phyloP scores from a whole-genome alignment of 2,113 vertebrate genomes.

The Onychostoma macrolepis region DNA sequence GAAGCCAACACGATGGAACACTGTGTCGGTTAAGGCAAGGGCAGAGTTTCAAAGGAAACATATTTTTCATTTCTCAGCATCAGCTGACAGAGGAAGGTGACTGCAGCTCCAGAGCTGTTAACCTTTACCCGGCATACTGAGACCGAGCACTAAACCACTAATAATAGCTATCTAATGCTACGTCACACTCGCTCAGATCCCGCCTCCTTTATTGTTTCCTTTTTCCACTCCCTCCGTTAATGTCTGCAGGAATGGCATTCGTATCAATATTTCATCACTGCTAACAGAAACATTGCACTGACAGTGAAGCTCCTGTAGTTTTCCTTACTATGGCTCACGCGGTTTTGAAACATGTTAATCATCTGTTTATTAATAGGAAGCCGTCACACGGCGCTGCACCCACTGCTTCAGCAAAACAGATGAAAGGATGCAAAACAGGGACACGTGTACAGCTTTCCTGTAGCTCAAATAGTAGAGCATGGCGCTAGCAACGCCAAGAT shows the following conservation, averaged over 20 bases:
- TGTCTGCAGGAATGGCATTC: too few relatives aligned
- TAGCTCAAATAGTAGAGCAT: too few relatives aligned
- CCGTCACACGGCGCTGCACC: background rate
- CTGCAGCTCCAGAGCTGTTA: background rate
- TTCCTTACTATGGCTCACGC: background rate
- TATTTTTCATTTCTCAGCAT: slow-evolving; percentile 10
- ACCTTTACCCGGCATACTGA: background rate
- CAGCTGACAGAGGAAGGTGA: slow-evolving; percentile 1
- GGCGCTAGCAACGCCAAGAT: too few relatives aligned
- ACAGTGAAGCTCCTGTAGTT: background rate
- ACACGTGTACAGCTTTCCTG: too few relatives aligned
- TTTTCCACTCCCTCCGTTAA: background rate
- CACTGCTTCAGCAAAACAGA: background rate
- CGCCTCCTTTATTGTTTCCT: background rate
- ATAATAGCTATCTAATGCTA: background rate
- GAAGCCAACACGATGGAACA: slow-evolving; percentile 8
- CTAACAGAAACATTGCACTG: background rate
- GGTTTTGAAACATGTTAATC: background rate
- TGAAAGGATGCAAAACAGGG: background rate
- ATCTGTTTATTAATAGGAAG: background rate
- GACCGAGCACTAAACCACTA: background rate
- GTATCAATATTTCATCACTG: slow-evolving; percentile 29
- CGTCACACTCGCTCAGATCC: background rate
- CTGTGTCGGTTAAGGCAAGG: background rate
- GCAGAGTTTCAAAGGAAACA: slow-evolving; percentile 14